Base-by-base conservation (phyloP, 2,888 invertebrate species). In the Stomorhina lunata region DNA sequence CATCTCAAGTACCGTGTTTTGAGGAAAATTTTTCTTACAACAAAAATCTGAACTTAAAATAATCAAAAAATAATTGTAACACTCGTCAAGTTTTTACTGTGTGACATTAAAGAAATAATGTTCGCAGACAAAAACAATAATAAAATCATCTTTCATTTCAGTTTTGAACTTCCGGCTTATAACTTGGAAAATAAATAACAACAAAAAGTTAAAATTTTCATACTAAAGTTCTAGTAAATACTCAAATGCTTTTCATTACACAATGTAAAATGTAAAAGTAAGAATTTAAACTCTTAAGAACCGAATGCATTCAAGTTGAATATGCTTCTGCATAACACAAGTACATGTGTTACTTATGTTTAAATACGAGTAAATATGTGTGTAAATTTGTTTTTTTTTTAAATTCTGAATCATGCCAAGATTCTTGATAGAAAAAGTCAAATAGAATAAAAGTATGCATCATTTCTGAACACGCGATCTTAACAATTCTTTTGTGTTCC, bases 361-460 rank as follows among this genome's bases (percentile, higher is more conserved):
- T 48, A 50, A 22, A 3, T 25, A 25, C 25, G 27, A 48, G 4
- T 48, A 48, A 5, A 50, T n/a, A 2, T 40, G 25, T 17, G 7
- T 45, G 2, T 2, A 48, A 34, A 20, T 34, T 59, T n/a, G 4
- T n/a, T 0, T n/a, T 15, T 55, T 63, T 10, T 57, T 37, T 55
- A 63, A 50, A 50, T 79, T 65, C 53, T 37, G 45, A 65, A 55
- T 40, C 73, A 73, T 53, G 73, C 69, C 73, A 79, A 71, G 65
- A 79, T 75, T 71, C 65, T 59, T 66, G 57, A 48, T 75, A 66
- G 50, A 75, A 75, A 68, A 79, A 82, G 82, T 82, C 81, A 82
- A 79, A 79, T 71, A 79, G 78, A 82, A 82, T 79, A 69, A 82
- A 79, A 75, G 57, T 79, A 75, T 71, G 78, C 59, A 79, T 75